Percentiles rank a stretch among this genome's conserved stretches.
phyloP scores from a whole-genome alignment of 1,140 invertebrate genomes.

The Zaprionus inermis region DNA sequence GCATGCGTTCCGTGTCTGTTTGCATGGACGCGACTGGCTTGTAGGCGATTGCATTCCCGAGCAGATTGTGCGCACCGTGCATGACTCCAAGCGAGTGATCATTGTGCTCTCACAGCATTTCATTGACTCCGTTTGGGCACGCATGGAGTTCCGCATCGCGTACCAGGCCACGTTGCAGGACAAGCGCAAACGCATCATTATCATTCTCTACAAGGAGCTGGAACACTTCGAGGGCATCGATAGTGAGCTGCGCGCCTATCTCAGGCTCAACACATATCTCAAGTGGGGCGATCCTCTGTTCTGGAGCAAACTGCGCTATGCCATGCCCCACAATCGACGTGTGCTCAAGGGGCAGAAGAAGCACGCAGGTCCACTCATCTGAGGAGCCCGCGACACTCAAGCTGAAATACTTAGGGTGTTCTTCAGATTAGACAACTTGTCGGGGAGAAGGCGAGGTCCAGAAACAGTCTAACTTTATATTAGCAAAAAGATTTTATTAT shows the following conservation, averaged over 20 bases:
- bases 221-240: conserved; percentile 88
- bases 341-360: conserved; percentile 72
- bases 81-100: conserved; percentile 91
- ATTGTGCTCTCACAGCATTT: conserved; percentile 93
- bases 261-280: conserved; percentile 94
- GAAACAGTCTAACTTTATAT: neutral
- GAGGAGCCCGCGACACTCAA: neutral
- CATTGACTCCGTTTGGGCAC: conserved; percentile 92
- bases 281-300: conserved; percentile 93
- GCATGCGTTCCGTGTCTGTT: conserved; percentile 88
- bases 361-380: conserved; percentile 66
- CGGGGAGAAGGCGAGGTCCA: neutral
- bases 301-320: conserved; percentile 92
- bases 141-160: conserved; percentile 92
- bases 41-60: conserved; percentile 91
- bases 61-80: conserved; percentile 92
- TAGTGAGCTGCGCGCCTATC: conserved; percentile 90
- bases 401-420: neutral
- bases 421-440: neutral
- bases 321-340: conserved; percentile 85
- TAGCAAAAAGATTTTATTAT: neutral
- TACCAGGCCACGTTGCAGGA: conserved; percentile 91
- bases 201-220: conserved; percentile 91
- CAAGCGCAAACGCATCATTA: conserved; percentile 89
- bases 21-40: conserved; percentile 93